A percentile compares a stretch with the other conserved stretches of the same genome.
Evolutionary conservation across 2,113 vertebrate genomes (phyloP).

Genomic region (Phasianus colchicus): DNA sequence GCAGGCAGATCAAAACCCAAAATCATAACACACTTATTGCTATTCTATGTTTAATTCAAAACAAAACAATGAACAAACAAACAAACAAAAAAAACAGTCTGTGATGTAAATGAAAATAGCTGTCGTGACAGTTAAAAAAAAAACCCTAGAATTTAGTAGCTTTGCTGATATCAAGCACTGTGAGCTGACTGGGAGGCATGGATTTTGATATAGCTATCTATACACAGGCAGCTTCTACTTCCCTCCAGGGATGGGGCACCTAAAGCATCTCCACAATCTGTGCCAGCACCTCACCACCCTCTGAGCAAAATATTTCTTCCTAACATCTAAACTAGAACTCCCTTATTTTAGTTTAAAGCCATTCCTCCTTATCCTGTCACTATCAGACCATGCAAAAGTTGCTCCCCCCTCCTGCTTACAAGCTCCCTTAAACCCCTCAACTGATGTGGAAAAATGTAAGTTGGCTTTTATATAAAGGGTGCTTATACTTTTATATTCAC

Average conservation of each 20-base stretch:
- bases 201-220: background rate
- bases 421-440: conserved; percentile 3
- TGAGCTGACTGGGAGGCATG: background rate
- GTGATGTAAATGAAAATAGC: conserved; percentile 6
- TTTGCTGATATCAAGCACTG: background rate
- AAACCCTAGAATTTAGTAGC: background rate
- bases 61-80: no score
- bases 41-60: background rate
- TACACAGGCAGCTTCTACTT: background rate
- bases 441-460: conserved; percentile 58
- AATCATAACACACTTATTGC: background rate
- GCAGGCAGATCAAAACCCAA: background rate
- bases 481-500: conserved; percentile 64
- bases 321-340: no score
- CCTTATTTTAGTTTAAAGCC: no score
- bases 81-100: background rate
- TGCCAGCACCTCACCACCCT: no score
- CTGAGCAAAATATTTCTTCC: no score
- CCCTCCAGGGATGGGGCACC: no score
- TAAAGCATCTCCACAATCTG: no score
- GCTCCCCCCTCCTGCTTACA: no score
- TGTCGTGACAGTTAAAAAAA: background rate
- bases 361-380: no score
- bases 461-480: conserved; percentile 72
- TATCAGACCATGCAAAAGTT: no score